Base-by-base conservation (phyloP, 1,140 invertebrate species). In the Rhyacophila brunnea region DNA sequence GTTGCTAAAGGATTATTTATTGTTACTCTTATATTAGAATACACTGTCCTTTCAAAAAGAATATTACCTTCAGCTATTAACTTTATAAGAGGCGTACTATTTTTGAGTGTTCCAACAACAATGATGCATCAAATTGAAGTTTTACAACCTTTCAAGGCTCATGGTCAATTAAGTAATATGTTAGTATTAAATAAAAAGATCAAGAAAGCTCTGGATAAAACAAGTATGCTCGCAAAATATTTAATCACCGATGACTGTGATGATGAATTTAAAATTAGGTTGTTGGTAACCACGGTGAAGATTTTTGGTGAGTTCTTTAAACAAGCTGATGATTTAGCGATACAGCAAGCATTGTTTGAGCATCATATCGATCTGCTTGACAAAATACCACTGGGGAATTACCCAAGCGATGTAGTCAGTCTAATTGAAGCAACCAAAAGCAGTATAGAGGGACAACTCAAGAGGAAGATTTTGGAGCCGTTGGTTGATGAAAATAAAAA, bases 1-100 rank as follows among this genome's bases (percentile, higher is more conserved):
- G 77, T 95, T 66, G 79, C 89, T 9, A 85, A 83, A 71, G 91
- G 92, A n/a, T 71, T 95, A 17, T 92, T 92, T 67, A 58, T 95
- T 43, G 81, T 81, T 18, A 85, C 85, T 1, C 70, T 94, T 40
- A 75, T 88, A 35, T 72, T 90, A 67, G 91, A 95, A 85, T 95
- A 89, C 70, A 88, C 88, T 1, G 66, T 73, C 3, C 71, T 90
- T n/a, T 94, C 91, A 2, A 93, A 93, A 76, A 78, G 92, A 68
- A 88, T 87, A 67, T 75, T 88, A 15, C 92, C 93, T 1, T 83
- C 91, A 40, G 84, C 82, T 0, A 77, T 93, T 9, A 93, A 89
- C 72, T 95, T 87, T 68, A 71, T 95, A 6, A 74, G 82, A 32
- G 87, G 88, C 2, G 71, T 91, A 53, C 67, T 92, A 43, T 85